phyloP scores from a whole-genome alignment of 1,140 invertebrate species.

The Lepidotrigona ventralis region DNA sequence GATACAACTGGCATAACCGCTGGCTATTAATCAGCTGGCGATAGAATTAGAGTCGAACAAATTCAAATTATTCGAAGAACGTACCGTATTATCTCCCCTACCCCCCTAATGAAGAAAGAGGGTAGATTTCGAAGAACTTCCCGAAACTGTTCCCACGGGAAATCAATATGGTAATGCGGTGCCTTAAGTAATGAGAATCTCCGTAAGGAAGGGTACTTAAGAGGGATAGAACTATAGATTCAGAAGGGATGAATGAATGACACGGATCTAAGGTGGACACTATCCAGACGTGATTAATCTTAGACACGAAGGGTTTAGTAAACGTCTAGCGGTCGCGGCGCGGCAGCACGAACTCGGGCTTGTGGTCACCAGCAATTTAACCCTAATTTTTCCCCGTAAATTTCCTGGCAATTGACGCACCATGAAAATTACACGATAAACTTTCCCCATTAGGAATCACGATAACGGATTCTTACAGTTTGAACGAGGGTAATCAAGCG shows the following conservation, averaged over 20 bases:
- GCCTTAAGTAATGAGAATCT: slow-evolving; percentile 71
- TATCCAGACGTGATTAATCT: slow-evolving; percentile 67
- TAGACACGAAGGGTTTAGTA: slow-evolving; percentile 63
- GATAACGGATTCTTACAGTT: background rate
- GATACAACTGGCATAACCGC: too few species aligned
- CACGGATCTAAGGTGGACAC: slow-evolving; percentile 46
- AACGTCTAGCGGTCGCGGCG: slow-evolving; percentile 19
- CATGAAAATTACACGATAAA: slow-evolving; percentile 8
- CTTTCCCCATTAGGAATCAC: slow-evolving; percentile 5
- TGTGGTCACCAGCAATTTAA: slow-evolving; percentile 60
- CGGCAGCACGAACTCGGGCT: slow-evolving; percentile 14
- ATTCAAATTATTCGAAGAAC: slow-evolving; percentile 53
- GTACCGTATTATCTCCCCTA: slow-evolving; percentile 50
- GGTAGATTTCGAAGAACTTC: slow-evolving; percentile 50
- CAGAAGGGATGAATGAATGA: slow-evolving; percentile 45
- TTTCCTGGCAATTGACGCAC: slow-evolving; percentile 36
- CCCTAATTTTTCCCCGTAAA: slow-evolving; percentile 50
- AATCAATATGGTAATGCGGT: slow-evolving; percentile 74
- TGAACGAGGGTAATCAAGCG: background rate
- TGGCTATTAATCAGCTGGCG: background rate
- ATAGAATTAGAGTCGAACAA: background rate
- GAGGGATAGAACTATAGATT: slow-evolving; percentile 46
- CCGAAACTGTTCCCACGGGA: slow-evolving; percentile 68
- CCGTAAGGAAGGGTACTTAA: slow-evolving; percentile 61
- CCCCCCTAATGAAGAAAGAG: slow-evolving; percentile 48